Base-by-base conservation (phyloP, 2,797 vertebrate species). In the Scomberomorus guttatus region DNA sequence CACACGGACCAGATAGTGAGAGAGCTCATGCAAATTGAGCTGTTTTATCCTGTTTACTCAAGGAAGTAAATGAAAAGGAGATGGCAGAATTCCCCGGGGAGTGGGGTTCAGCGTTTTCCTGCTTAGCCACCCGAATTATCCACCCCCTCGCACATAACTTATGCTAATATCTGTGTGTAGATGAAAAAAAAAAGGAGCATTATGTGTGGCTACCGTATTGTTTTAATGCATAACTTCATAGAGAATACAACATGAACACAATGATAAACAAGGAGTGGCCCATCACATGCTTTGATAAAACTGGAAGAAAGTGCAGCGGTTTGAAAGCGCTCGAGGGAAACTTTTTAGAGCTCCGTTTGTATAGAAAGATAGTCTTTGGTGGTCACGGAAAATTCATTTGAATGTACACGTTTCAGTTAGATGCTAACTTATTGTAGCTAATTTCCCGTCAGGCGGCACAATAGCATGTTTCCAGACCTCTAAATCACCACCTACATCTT, bases 11-110 rank as follows among this genome's bases (percentile, higher is more conserved):
- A 27, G 64, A 9, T 46, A 44, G 77, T 6, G 75, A 44, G 82
- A 29, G 75, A 80, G 80, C 87, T 84, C 81, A 91, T 94, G 94
- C 94, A 92, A 92, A 93, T 91, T 1, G 8, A 73, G 77, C 73
- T 62, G 89, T 93, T 94, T 94, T 87, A 94, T 94, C 89, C 86
- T 92, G 91, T 94, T 94, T 93, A 92, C 90, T 87, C 59, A 42
- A 72, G 81, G 65, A 89, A 87, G 84, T 81, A 77, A 85, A 90
- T 87, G 89, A 90, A 84, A 89, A 82, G 82, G 73, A 89, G 90
- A 76, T 15, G 75, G 81, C 79, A 81, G 74, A 82, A 87, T 89
- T 90, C 92, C 88, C 91, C 15, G 82, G 79, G 79, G 92, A 92
- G 88, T 50, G 24, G 71, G 80, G 88, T 90, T 83, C 80, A 80